Conservation (phyloP, 2,888 invertebrate genomes). For the Pseudococcus longispinus region DNA sequence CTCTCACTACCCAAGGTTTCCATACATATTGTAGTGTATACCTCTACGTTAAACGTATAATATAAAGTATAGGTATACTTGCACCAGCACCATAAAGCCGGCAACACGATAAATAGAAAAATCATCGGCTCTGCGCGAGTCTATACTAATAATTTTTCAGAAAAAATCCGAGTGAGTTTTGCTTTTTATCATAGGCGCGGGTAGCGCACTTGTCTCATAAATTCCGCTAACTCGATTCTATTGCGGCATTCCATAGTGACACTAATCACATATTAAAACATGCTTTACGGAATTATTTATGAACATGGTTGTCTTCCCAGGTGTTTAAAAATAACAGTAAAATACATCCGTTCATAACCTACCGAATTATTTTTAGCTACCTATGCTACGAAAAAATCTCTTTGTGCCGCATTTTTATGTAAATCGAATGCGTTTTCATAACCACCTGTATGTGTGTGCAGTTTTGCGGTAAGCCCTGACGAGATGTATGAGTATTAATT, state of each 20-base stretch:
- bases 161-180: constrained; percentile 22
- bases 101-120: constrained; percentile 16
- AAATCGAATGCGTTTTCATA: constrained; percentile 26
- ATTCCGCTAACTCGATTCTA: constrained; percentile 52
- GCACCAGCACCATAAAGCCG: not conserved
- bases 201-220: constrained; percentile 43
- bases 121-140: constrained; percentile 9
- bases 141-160: not conserved
- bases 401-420: constrained; percentile 43
- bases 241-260: constrained; percentile 53
- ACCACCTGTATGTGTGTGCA: not conserved
- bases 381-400: constrained; percentile 36
- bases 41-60: not conserved
- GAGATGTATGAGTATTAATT: not conserved
- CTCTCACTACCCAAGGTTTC: not conserved
- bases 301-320: constrained; percentile 49
- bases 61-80: not conserved
- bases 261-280: constrained; percentile 54
- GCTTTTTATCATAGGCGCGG: constrained; percentile 34
- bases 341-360: constrained; percentile 47
- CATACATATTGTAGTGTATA: not conserved
- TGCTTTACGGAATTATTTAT: constrained; percentile 54
- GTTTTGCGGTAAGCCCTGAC: not conserved
- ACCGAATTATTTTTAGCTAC: constrained; percentile 52
- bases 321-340: constrained; percentile 54